Percentiles rank a stretch among this genome's conserved stretches.
phyloP scores from a whole-genome alignment of 2,888 invertebrate species.

The Ectemnius cavifrons region DNA sequence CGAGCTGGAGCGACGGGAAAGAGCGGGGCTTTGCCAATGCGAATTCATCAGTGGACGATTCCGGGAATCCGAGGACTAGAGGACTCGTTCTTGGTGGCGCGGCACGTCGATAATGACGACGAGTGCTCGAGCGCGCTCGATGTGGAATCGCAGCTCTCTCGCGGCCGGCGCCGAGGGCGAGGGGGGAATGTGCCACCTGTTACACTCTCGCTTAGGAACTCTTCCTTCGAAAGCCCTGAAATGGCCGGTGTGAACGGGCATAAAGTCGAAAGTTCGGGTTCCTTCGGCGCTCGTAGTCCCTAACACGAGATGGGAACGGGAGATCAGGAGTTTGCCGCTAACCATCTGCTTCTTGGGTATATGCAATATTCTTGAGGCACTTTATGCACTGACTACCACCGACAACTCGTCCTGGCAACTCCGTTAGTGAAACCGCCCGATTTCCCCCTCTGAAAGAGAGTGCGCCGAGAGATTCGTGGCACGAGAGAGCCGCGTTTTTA shows the following conservation, averaged over 20 bases:
- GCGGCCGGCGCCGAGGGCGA: constrained; percentile 32
- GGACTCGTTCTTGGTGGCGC: constrained; percentile 32
- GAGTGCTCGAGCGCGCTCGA: constrained; percentile 52
- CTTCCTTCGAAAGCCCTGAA: constrained; percentile 33
- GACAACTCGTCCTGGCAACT: neutral
- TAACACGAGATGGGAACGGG: constrained; percentile 34
- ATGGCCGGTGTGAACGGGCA: constrained; percentile 50
- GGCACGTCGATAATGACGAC: constrained; percentile 67
- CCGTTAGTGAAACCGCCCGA: too few relatives aligned
- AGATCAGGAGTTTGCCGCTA: constrained; percentile 37
- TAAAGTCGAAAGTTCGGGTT: constrained; percentile 63
- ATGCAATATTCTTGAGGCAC: neutral
- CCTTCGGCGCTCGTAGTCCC: constrained; percentile 50
- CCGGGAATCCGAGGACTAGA: constrained; percentile 30
- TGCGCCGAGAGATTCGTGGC: neutral
- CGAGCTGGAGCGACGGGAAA: neutral
- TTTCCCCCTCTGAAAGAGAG: too few relatives aligned
- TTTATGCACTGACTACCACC: neutral
- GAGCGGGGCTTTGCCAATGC: constrained; percentile 22
- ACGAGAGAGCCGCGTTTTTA: too few relatives aligned
- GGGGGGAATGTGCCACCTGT: constrained; percentile 68
- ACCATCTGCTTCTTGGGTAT: neutral
- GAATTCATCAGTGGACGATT: constrained; percentile 56
- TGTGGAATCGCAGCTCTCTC: constrained; percentile 55
- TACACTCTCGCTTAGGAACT: constrained; percentile 61